phyloP scores from a whole-genome alignment of 2,888 invertebrate species.

The Blera fallax region DNA sequence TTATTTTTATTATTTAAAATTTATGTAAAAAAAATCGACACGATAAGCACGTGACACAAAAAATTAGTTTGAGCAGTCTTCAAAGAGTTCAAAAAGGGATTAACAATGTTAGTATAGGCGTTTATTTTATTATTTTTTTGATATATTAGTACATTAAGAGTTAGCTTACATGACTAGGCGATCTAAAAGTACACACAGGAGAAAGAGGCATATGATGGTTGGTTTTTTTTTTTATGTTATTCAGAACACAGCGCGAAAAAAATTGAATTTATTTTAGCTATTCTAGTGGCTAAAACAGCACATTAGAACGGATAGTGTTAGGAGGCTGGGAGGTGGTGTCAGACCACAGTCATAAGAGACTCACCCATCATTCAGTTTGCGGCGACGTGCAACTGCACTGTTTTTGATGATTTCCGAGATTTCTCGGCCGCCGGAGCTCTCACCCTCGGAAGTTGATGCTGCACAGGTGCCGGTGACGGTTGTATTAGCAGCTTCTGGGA shows the following conservation, averaged over 20 bases:
- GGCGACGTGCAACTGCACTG: conserved; percentile 81
- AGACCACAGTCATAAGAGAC: conserved; percentile 75
- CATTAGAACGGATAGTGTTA: conserved; percentile 48
- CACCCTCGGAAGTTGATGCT: conserved; percentile 82
- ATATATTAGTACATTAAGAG: conserved; percentile 42
- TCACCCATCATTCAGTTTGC: conserved; percentile 83
- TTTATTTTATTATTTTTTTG: conserved; percentile 38
- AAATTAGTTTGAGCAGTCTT: conserved; percentile 71
- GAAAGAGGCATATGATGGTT: conserved; percentile 52
- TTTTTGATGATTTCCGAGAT: conserved; percentile 82
- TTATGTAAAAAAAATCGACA: conserved; percentile 60
- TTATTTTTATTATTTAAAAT: conserved; percentile 11
- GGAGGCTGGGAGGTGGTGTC: conserved; percentile 35
- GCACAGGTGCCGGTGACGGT: conserved; percentile 45
- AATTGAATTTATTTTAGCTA: conserved; percentile 28
- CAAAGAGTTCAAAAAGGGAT: conserved; percentile 58
- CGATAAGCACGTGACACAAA: conserved; percentile 63
- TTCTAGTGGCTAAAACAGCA: conserved; percentile 33
- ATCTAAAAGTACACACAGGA: conserved; percentile 50
- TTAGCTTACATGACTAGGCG: conserved; percentile 69
- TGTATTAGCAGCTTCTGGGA: conserved; percentile 43
- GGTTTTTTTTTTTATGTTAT: conserved; percentile 21
- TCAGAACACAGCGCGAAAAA: conserved; percentile 43
- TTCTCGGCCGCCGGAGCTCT: conserved; percentile 83
- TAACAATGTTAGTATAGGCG: conserved; percentile 63